Conservation (phyloP, 23 tunicate species). For the Styela plicata region DNA sequence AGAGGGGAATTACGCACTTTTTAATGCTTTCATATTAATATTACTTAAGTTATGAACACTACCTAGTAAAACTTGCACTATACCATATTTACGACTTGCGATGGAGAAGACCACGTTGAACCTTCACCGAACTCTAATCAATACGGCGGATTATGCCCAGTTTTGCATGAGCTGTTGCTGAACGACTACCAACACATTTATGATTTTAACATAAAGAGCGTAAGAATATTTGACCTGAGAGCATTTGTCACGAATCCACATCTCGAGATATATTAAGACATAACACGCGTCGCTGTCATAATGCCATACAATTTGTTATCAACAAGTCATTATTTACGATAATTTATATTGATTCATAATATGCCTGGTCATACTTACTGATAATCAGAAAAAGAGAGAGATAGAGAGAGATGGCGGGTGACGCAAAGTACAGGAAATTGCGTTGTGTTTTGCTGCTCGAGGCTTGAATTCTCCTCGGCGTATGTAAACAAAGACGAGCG, state of each 20-base stretch:
- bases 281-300: background rate
- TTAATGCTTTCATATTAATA: background rate
- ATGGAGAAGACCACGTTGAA: too few relatives aligned
- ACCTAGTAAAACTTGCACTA: too few relatives aligned
- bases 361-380: background rate
- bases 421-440: background rate
- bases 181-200: too few relatives aligned
- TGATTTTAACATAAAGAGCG: too few relatives aligned
- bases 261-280: background rate
- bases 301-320: background rate
- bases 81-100: too few relatives aligned
- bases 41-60: too few relatives aligned
- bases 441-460: background rate
- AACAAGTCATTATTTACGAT: background rate
- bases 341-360: background rate
- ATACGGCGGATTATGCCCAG: too few relatives aligned
- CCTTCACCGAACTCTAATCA: too few relatives aligned
- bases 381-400: background rate
- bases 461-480: background rate
- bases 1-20: background rate
- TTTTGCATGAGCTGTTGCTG: too few relatives aligned
- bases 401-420: background rate
- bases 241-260: background rate
- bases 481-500: background rate
- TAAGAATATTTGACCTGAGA: too few relatives aligned